Base-by-base conservation (phyloP, 2,113 vertebrate species). In the Ameiurus melas region DNA sequence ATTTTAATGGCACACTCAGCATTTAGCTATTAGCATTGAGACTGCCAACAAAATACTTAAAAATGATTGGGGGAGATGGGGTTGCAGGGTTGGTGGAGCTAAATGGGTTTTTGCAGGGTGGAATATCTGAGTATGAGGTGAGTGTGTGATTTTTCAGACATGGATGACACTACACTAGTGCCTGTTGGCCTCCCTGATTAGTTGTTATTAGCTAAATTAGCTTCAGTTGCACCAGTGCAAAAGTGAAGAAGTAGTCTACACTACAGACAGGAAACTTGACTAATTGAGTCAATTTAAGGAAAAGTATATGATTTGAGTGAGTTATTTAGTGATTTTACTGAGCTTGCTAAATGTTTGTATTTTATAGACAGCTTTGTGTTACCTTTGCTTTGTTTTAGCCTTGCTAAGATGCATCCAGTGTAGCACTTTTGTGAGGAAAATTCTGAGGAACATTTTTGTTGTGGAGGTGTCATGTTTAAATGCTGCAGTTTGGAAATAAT, bases 381-480 rank as follows among this genome's bases (percentile, higher is more conserved):
- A 25, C n/a, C 58, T 27, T 64, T 27, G 64, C 64, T 64, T 20
- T 75, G 51, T 30, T 79, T 55, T 5, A 79, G 14, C 77, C 27
- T 79, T 79, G 39, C 47, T n/a, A 30, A n/a, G 14, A 79, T 8
- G 7, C 27, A 55, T 30, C 36, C 73, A 58, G 47, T 1, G 71
- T 71, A 20, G 68, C 30, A 71, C 14, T 60, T 66, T 80, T 87
- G 73, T 81, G 85, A 85, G 62, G 57, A 84, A 30, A 2, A 33
- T 22, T 85, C 51, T 81, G 51, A 82, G 57, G 27, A 73, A 27
- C 6, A 70, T 51, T 64, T 20, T 66, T 30, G 47, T 85, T 85
- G 68, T 83, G 66, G 60, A 60, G 39, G 85, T 43, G 83, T 90
- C 47, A 68, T 47, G 30, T 86, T 87, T 20, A 85, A 87, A 83